phyloP scores from a whole-genome alignment of 2,888 invertebrate genomes.

The Hoplodrina ambigua region DNA sequence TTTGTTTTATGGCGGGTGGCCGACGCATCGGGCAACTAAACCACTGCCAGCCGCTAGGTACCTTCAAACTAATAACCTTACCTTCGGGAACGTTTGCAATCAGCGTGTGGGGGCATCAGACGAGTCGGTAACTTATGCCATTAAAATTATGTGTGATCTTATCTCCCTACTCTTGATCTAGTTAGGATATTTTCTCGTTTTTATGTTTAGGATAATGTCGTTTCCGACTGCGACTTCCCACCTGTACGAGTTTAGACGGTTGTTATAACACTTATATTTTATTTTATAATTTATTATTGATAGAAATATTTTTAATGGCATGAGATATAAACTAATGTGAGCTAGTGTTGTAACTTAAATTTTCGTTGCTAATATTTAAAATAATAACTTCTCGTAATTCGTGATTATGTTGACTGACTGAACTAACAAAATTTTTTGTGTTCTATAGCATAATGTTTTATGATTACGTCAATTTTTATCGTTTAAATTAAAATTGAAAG shows the following conservation, averaged over 20 bases:
- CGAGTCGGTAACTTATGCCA: constrained; percentile 62
- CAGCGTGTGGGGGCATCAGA: constrained; percentile 35
- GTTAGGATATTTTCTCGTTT: constrained; percentile 52
- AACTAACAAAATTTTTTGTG: constrained; percentile 60
- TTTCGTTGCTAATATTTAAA: constrained; percentile 56
- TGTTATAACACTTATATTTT: constrained; percentile 58
- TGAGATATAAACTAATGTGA: constrained; percentile 61
- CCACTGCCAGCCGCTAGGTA: constrained; percentile 37
- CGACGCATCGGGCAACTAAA: constrained; percentile 14
- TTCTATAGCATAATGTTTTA: constrained; percentile 57
- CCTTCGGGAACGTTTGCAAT: constrained; percentile 12
- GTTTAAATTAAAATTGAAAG: constrained; percentile 57
- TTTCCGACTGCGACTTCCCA: constrained; percentile 62
- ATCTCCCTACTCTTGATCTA: constrained; percentile 46
- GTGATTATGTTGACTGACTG: constrained; percentile 68
- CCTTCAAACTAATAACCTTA: not conserved
- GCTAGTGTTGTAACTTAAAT: constrained; percentile 62
- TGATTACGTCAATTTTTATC: constrained; percentile 54
- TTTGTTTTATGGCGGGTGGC: constrained; percentile 19
- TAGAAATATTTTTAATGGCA: constrained; percentile 69
- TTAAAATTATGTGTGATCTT: constrained; percentile 60
- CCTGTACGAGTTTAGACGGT: constrained; percentile 53
- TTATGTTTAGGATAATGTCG: constrained; percentile 52
- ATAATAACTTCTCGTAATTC: constrained; percentile 52
- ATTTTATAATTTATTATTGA: constrained; percentile 60